phyloP scores from a whole-genome alignment of 2,113 vertebrate genomes.

The Daubentonia madagascariensis region DNA sequence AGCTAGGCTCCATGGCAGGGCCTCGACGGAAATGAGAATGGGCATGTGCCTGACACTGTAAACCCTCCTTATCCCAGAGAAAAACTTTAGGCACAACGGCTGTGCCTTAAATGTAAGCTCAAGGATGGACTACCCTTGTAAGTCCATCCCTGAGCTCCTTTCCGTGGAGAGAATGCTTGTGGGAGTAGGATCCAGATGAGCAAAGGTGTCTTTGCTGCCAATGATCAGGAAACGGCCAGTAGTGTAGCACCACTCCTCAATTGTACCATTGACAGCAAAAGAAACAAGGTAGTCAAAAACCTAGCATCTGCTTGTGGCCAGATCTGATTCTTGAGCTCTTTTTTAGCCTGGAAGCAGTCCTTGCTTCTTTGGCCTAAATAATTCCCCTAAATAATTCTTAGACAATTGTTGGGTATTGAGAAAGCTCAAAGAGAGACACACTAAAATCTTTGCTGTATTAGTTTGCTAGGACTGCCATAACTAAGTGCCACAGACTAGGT shows the following conservation, averaged over 20 bases:
- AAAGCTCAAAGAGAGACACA: neutral
- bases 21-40: neutral
- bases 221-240: neutral
- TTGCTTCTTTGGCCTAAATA: neutral
- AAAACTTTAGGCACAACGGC: neutral
- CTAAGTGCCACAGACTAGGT: neutral
- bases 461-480: neutral
- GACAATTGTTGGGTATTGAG: neutral
- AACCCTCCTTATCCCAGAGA: neutral
- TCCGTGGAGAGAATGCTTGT: neutral
- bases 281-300: neutral
- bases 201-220: neutral
- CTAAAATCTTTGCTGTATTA: neutral
- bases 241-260: too few relatives aligned
- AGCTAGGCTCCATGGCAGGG: neutral
- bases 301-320: neutral
- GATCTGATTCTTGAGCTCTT: neutral
- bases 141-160: neutral
- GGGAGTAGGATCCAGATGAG: neutral
- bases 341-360: neutral
- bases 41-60: neutral
- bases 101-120: neutral
- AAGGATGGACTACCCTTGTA: neutral
- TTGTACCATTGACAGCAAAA: neutral
- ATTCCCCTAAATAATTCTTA: neutral